Conservation (phyloP, 2,888 invertebrate species). For the Cecidostiba fungosa region DNA sequence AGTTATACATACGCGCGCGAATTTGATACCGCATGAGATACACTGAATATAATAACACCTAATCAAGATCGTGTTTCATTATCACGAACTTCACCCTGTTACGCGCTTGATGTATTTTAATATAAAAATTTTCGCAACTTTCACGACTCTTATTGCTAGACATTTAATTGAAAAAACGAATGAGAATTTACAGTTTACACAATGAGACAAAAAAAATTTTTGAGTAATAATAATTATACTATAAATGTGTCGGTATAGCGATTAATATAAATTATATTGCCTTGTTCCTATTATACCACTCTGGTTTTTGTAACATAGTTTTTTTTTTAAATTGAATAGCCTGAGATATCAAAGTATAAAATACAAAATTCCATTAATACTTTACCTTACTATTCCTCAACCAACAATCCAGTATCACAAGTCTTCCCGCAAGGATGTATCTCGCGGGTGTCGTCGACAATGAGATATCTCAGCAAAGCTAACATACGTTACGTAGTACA, state of each 20-base stretch:
- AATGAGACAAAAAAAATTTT: no score
- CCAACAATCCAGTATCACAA: not conserved
- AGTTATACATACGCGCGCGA: not conserved
- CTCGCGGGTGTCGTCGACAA: not conserved
- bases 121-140: not conserved
- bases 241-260: no score
- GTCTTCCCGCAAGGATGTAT: not conserved
- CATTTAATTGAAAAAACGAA: no score
- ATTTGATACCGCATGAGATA: not conserved
- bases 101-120: not conserved
- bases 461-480: not conserved
- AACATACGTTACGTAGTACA: no score
- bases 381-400: not conserved
- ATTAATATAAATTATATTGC: no score
- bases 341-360: no score
- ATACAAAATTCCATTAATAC: no score
- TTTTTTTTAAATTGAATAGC: no score
- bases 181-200: no score
- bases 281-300: no score
- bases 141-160: not conserved
- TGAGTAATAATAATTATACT: no score
- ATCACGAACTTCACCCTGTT: not conserved
- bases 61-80: conserved; percentile 9
- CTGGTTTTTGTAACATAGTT: no score
- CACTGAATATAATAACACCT: conserved; percentile 18